Base-by-base conservation (phyloP, 2,888 invertebrate genomes). In the Tetragnatha montana region DNA sequence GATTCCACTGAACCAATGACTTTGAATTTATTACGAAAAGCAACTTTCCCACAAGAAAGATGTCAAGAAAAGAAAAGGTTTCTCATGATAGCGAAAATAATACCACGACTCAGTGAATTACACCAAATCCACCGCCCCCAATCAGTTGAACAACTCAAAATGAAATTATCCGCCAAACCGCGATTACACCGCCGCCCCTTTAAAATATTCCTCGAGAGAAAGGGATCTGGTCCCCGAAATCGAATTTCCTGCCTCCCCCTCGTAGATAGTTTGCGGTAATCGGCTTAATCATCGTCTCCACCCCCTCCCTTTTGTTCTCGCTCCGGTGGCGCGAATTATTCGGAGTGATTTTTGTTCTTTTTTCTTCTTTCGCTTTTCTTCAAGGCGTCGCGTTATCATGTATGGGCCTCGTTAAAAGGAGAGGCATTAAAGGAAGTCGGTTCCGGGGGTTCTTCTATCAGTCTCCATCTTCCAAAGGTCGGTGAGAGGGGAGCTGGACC, bases 311-410 rank as follows among this genome's bases (percentile, higher is more conserved):
- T 85, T 89, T 89, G 81, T 85, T 89, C 81, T 71, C 89, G 89
- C 89, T 89, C 85, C 81, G 78, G 78, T 89, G 89, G 89, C 81
- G 85, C 89, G 89, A 89, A 89, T 89, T 89, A 89, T 85, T 89
- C 89, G 75, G 85, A 76, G 89, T 80, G 85, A 85, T 81, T 89
- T 89, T 87, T 85, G 69, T 79, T 47, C 49, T 85, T 78, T 68
- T 89, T 89, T 89, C 22, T n/a, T 60, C 68, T 47, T 51, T 22
- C 47, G 22, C 21, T 35, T 60, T 35, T 49, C 79, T 85, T 81
- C 79, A 50, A 68, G 78, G 88, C 79, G 68, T 60, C 79, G 88
- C 74, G 71, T 60, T 78, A 71, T 83, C 71, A 83, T 35, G 51
- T 73, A 51, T 49, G 73, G 76, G 79, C 88, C 83, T 88, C 84